These are phyloP conservation scores for Melieria omissa DNA, from an alignment of 2,888 invertebrate species.

Conservation along the genomic window DNA sequence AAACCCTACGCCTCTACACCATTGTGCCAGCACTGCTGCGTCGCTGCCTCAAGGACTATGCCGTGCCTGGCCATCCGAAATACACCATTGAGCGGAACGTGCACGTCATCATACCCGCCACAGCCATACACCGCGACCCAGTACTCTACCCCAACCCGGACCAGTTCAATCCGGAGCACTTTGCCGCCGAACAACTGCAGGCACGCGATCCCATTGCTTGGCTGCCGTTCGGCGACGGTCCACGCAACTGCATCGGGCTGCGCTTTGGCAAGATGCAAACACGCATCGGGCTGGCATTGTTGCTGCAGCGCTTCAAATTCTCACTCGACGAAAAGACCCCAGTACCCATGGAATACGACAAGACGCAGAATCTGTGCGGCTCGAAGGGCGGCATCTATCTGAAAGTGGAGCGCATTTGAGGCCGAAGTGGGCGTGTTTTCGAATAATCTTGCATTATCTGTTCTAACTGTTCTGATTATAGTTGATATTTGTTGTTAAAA, in stretches of 20 bases:
- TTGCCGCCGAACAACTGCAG: conserved; percentile 69
- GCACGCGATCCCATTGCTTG: conserved; percentile 65
- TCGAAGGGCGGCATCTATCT: conserved; percentile 45
- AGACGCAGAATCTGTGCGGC: conserved; percentile 15
- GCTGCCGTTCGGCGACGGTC: conserved; percentile 54
- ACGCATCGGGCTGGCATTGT: conserved; percentile 42
- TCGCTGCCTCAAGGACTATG: conserved; percentile 68
- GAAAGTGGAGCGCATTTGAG: conserved; percentile 46
- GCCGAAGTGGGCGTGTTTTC: not conserved
- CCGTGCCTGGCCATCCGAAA: conserved; percentile 67
- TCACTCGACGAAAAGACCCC: conserved; percentile 34
- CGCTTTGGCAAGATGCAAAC: conserved; percentile 52
- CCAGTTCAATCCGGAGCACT: conserved; percentile 73
- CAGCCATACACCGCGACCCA: conserved; percentile 71
- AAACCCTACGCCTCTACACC: conserved; percentile 70
- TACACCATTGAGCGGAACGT: conserved; percentile 66
- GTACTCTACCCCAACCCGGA: conserved; percentile 69
- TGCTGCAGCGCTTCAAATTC: conserved; percentile 47
- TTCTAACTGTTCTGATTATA: too few species aligned
- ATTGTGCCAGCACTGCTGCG: conserved; percentile 68
- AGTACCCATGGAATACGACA: conserved; percentile 38
- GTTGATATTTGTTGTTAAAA: too few species aligned
- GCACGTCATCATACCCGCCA: conserved; percentile 52
- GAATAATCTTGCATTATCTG: not conserved
- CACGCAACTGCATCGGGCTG: conserved; percentile 49